Percentiles rank a stretch among this genome's conserved stretches.
phyloP scores from a whole-genome alignment of 2,888 invertebrate genomes.

The Lumbricus terrestris region DNA sequence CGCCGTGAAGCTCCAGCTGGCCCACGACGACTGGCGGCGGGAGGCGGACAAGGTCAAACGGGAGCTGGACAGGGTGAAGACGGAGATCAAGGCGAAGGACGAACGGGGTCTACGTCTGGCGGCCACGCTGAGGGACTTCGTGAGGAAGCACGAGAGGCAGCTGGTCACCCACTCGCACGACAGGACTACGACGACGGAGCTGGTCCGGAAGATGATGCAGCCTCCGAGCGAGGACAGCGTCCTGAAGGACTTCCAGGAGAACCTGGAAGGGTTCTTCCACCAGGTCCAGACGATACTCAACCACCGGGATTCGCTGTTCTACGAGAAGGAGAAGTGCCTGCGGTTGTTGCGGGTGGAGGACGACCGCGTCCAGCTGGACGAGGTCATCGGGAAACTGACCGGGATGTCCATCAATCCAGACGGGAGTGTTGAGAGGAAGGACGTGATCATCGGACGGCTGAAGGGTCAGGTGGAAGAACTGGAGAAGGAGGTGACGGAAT shows the following conservation, averaged over 20 bases:
- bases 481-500: conserved; percentile 11
- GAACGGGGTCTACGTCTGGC: not conserved
- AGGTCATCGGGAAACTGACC: conserved; percentile 13
- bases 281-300: conserved; percentile 7
- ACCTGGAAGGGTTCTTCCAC: conserved; percentile 15
- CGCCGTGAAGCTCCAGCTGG: conserved; percentile 36
- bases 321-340: conserved; percentile 24
- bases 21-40: conserved; percentile 36
- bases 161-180: conserved; percentile 22
- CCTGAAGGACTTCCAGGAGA: conserved; percentile 16
- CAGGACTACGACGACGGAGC: not conserved
- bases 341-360: conserved; percentile 14
- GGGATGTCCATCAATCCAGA: conserved; percentile 14
- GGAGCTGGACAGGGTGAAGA: conserved; percentile 18
- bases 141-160: conserved; percentile 15
- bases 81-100: not conserved
- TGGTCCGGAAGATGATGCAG: conserved; percentile 8
- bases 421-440: conserved; percentile 7
- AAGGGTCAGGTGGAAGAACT: conserved; percentile 21
- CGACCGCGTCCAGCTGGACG: not conserved
- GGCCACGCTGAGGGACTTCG: not conserved
- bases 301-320: conserved; percentile 20
- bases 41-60: conserved; percentile 30
- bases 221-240: not conserved
- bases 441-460: not conserved